Percentiles rank a stretch among this genome's conserved stretches.
These are phyloP conservation scores for Heliothis subflexa DNA, from an alignment of 1,140 invertebrate species.

Conservation along the genomic window DNA sequence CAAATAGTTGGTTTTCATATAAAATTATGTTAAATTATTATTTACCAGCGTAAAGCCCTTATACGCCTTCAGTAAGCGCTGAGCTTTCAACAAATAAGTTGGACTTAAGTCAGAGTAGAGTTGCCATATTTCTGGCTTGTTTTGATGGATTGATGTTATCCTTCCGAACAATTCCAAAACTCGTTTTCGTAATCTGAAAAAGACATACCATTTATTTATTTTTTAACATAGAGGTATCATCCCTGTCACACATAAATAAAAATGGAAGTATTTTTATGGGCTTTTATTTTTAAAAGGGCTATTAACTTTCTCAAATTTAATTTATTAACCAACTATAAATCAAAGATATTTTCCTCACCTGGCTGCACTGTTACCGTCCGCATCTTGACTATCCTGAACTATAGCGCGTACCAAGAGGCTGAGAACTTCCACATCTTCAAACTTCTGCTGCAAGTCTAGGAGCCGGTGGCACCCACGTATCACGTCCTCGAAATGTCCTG, in stretches of 20 bases:
- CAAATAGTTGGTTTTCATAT: background rate
- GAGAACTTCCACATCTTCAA: constrained; percentile 93
- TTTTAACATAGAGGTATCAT: too few species aligned
- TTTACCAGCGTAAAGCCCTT: constrained; percentile 86
- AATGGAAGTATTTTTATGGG: too few species aligned
- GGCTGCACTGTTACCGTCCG: constrained; percentile 84
- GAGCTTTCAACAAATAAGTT: constrained; percentile 87
- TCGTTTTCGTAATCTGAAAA: constrained; percentile 87
- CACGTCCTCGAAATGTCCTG: constrained; percentile 91
- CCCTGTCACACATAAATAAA: too few species aligned
- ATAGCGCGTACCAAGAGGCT: constrained; percentile 91
- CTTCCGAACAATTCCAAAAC: constrained; percentile 93
- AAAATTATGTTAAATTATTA: background rate
- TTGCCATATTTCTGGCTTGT: constrained; percentile 92
- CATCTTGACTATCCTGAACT: constrained; percentile 88
- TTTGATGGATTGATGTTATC: constrained; percentile 90
- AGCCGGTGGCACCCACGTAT: constrained; percentile 94
- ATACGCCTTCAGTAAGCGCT: constrained; percentile 89
- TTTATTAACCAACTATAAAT: background rate
- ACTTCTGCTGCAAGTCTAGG: constrained; percentile 94
- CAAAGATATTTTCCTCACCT: constrained; percentile 63
- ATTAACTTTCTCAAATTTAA: too few species aligned
- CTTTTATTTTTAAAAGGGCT: too few species aligned
- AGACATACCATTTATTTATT: too few species aligned
- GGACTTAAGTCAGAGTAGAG: constrained; percentile 91